Evolutionary conservation across 2,888 invertebrate genomes (phyloP).

Genomic region (Oligia latruncula): DNA sequence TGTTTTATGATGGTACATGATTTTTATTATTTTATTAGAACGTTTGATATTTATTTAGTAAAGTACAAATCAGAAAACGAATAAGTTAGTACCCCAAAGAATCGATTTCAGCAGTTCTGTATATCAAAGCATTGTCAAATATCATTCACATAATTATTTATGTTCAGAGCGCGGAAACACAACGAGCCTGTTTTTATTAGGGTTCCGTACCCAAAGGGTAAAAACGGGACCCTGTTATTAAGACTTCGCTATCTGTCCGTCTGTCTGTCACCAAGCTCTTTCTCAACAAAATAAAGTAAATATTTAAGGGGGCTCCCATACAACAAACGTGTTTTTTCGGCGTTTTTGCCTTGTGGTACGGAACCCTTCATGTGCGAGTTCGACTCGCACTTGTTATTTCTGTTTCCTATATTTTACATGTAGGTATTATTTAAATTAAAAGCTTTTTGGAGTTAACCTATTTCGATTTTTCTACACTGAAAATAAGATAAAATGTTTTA

Average conservation of each 20-base stretch:
- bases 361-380: too few relatives aligned
- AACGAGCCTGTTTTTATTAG: neutral
- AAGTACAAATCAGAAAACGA: neutral
- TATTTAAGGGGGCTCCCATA: too few relatives aligned
- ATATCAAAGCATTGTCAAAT: neutral
- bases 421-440: neutral
- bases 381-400: neutral
- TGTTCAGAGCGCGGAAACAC: neutral
- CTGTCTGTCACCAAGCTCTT: too few relatives aligned
- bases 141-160: neutral
- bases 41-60: neutral
- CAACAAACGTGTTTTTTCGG: too few relatives aligned
- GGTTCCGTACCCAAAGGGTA: too few relatives aligned
- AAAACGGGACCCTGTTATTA: too few relatives aligned
- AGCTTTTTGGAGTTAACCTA: neutral
- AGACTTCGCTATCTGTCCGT: too few relatives aligned
- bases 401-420: neutral
- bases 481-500: neutral
- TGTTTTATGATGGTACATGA: slow-evolving; percentile 2
- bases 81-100: neutral
- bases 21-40: slow-evolving; percentile 3
- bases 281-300: too few relatives aligned
- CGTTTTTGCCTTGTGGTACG: too few relatives aligned
- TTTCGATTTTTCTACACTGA: neutral
- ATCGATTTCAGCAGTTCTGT: neutral